A percentile compares a stretch with the other conserved stretches of the same genome.
phyloP scores from a whole-genome alignment of 2,113 vertebrate genomes.

The Eublepharis macularius region DNA sequence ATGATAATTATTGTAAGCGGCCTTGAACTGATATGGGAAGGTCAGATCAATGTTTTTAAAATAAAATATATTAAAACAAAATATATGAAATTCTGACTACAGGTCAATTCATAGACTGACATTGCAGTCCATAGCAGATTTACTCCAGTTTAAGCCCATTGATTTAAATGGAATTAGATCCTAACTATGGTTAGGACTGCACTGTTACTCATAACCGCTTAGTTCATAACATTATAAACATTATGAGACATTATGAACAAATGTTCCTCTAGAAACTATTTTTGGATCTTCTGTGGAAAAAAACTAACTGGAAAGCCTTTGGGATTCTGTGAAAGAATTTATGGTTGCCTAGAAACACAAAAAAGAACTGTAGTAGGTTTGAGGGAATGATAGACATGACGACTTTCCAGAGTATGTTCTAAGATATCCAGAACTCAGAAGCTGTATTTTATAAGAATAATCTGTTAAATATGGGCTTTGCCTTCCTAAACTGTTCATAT shows the following conservation, averaged over 20 bases:
- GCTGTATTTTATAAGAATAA: background rate
- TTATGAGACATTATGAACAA: background rate
- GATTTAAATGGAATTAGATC: too few relatives aligned
- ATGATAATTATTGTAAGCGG: too few relatives aligned
- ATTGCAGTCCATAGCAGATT: too few relatives aligned
- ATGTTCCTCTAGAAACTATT: background rate
- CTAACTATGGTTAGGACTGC: too few relatives aligned
- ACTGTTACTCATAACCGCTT: background rate
- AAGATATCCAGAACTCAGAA: background rate
- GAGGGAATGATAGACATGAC: background rate
- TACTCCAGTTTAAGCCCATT: too few relatives aligned
- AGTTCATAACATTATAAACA: too few relatives aligned
- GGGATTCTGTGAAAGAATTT: background rate
- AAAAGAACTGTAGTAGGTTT: background rate
- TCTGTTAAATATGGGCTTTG: background rate
- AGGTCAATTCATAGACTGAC: background rate
- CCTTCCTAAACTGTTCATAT: background rate
- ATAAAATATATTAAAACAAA: too few relatives aligned
- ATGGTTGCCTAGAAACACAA: background rate
- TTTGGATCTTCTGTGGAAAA: background rate
- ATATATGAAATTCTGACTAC: background rate
- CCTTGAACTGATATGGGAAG: too few relatives aligned
- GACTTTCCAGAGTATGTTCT: background rate
- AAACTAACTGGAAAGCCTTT: background rate
- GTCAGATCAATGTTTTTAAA: too few relatives aligned